These are phyloP conservation scores for Gobio gobio DNA, from an alignment of 2,113 vertebrate species.

Conservation along the genomic window DNA sequence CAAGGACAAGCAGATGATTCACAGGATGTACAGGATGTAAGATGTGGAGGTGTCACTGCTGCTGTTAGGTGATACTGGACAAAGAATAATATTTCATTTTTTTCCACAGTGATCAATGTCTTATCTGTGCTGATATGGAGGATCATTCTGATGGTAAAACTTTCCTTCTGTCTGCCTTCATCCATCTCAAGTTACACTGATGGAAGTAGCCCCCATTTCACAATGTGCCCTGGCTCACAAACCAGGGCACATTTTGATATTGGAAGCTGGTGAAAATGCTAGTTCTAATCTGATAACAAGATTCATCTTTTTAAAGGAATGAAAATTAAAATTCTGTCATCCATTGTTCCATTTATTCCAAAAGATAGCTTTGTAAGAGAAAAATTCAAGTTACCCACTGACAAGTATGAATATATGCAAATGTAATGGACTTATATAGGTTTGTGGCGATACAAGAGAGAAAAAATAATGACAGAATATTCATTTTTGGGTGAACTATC, in stretches of 20 bases:
- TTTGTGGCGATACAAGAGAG: not conserved
- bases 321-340: not conserved
- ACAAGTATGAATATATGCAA: not conserved
- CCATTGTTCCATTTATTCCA: not conserved
- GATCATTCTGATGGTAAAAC: conserved; percentile 1
- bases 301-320: not conserved
- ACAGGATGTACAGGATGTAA: not conserved
- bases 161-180: not conserved
- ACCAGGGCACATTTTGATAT: not conserved
- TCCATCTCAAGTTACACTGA: conserved; percentile 11
- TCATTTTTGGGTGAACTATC: not conserved
- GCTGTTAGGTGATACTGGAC: conserved; percentile 18
- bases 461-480: not conserved
- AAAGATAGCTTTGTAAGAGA: not conserved
- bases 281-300: not conserved
- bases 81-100: conserved; percentile 31
- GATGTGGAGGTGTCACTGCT: not conserved
- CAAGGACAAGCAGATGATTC: not conserved
- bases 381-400: not conserved
- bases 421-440: not conserved
- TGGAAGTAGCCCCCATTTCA: not conserved
- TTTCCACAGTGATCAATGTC: conserved; percentile 9
- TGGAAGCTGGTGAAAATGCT: not conserved
- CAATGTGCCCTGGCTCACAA: not conserved
- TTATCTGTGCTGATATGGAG: not conserved